Percentiles rank a stretch among this genome's conserved stretches.
These are phyloP conservation scores for Drosophila sturtevanti DNA, from an alignment of 1,140 invertebrate genomes.

Conservation along the genomic window DNA sequence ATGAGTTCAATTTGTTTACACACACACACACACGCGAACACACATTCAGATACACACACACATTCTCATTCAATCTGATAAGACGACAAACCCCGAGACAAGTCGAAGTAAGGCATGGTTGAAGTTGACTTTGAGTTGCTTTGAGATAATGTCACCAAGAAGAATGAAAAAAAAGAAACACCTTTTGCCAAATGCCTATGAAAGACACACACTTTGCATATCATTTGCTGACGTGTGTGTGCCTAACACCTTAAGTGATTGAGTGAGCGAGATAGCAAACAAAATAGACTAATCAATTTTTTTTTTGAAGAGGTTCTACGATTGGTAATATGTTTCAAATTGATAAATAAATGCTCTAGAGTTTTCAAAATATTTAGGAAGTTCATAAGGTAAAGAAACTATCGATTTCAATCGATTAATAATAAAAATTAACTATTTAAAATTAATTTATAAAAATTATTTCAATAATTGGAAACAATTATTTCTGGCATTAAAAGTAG, in stretches of 20 bases:
- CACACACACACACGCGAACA: conserved; percentile 33
- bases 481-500: too few relatives aligned
- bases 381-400: too few relatives aligned
- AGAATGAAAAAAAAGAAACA: neutral
- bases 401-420: too few relatives aligned
- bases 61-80: conserved; percentile 22
- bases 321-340: neutral
- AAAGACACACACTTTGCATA: conserved; percentile 9
- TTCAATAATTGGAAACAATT: too few relatives aligned
- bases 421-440: too few relatives aligned
- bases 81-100: conserved; percentile 17
- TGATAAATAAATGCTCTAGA: too few relatives aligned
- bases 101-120: neutral
- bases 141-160: conserved; percentile 16
- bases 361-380: too few relatives aligned
- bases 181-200: too few relatives aligned
- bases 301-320: neutral
- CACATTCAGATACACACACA: too few relatives aligned
- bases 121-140: conserved; percentile 4
- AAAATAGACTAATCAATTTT: conserved; percentile 1
- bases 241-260: neutral
- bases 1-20: conserved; percentile 79
- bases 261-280: neutral
- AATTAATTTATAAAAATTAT: too few relatives aligned
- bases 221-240: conserved; percentile 2